Base-by-base conservation (phyloP, 1,140 invertebrate genomes). In the Macrotrachela quadricornifera region DNA sequence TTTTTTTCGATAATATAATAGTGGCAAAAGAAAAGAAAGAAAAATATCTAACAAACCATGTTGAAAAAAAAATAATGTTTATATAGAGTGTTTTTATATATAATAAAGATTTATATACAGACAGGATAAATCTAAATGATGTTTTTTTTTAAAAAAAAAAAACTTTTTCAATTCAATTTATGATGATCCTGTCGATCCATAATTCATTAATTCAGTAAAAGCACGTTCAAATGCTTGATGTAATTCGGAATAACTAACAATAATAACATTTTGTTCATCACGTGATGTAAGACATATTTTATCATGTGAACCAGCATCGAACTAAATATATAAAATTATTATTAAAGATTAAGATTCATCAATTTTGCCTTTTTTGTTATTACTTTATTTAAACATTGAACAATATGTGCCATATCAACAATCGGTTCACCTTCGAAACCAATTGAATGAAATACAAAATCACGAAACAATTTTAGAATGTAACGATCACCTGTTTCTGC, bases 401-500 rank as follows among this genome's bases (percentile, higher is more conserved):
- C 78, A 55, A 97, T 78, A 66, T 97, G 92, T 45, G 86, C 81
- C 74, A 92, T 79, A 72, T 96, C 91, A 41, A 96, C 66, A 85
- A 86, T 95, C 11, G 92, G 88, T 52, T 80, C 75, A 36, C 88
- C 90, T 67, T 90, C 84, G 57, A 82, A 79, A 39, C 81, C 81
- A 41, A 91, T 81, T 62, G 76, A 73, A 74, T 97, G 91, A 72
- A 96, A 95, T 54, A 96, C 71, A 68, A 91, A 92, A 73, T 96
- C 92, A 57, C 91, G 76, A 74, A 95, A 96, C 61, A 97, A 71
- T 74, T 96, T 96, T 67, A 96, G 74, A 80, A 96, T 83, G 70
- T 95, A 97, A 46, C 88, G 77, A 70, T 92, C 87, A 37, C 90
- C 90, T 30, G 88, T 95, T 72, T 97, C 91, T 45, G 85, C 79